phyloP scores from a whole-genome alignment of 1,140 invertebrate species.

The Brachionus asplanchnoidis region DNA sequence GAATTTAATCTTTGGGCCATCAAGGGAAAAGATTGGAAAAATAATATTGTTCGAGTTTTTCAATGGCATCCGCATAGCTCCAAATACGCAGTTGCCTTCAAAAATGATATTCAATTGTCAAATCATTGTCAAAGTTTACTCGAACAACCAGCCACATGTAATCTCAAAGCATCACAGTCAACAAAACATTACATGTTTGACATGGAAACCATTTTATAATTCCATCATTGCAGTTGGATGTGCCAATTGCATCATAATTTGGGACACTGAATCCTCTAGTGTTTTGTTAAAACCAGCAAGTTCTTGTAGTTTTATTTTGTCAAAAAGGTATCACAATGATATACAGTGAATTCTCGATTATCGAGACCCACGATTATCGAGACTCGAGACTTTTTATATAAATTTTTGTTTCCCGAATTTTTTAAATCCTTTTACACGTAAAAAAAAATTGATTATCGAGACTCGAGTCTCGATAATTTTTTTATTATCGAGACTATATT shows the following conservation, averaged over 20 bases:
- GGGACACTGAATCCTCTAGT: slow-evolving; percentile 75
- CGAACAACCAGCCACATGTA: slow-evolving; percentile 60
- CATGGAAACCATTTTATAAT: slow-evolving; percentile 72
- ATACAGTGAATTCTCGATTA: too few relatives aligned
- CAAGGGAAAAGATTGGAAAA: slow-evolving; percentile 36
- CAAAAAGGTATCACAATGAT: slow-evolving; percentile 10
- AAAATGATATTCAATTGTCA: too few relatives aligned
- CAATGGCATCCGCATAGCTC: slow-evolving; percentile 78
- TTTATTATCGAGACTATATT: too few relatives aligned
- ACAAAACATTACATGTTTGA: slow-evolving; percentile 70
- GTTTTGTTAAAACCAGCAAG: slow-evolving; percentile 61
- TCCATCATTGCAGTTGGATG: slow-evolving; percentile 78
- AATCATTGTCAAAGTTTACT: slow-evolving; percentile 74
- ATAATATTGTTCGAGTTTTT: slow-evolving; percentile 51
- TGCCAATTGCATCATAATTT: slow-evolving; percentile 73
- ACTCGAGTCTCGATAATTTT: too few relatives aligned
- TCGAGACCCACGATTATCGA: too few relatives aligned
- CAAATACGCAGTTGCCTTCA: slow-evolving; percentile 73
- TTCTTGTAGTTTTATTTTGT: slow-evolving; percentile 23
- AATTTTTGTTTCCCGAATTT: too few relatives aligned
- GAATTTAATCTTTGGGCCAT: neutral
- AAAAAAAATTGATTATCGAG: too few relatives aligned
- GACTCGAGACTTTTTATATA: too few relatives aligned
- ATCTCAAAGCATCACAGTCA: slow-evolving; percentile 73
- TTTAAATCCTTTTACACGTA: too few relatives aligned